Evolutionary conservation across 2,113 vertebrate genomes (phyloP).

Genomic region (Lampris incognitus): DNA sequence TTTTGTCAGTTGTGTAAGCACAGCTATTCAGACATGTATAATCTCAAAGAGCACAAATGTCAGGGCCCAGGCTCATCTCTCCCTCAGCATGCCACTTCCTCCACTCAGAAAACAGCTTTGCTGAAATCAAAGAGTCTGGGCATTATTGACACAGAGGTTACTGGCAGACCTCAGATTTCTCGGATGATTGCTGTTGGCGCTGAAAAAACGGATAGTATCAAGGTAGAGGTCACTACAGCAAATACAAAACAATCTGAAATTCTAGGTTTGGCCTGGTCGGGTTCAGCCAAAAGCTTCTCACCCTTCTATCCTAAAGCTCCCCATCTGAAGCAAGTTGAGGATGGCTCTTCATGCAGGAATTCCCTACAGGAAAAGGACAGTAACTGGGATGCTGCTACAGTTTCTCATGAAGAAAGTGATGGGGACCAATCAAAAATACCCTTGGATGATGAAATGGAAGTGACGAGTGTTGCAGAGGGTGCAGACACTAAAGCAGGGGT

Average conservation of each 20-base stretch:
- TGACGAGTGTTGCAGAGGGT: constrained; percentile 50
- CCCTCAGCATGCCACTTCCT: neutral
- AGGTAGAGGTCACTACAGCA: constrained; percentile 60
- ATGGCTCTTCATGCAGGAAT: constrained; percentile 25
- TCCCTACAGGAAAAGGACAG: constrained; percentile 32
- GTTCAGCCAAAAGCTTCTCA: constrained; percentile 57
- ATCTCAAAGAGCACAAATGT: constrained; percentile 81
- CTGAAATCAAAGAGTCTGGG: constrained; percentile 29
- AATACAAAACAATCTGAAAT: constrained; percentile 29
- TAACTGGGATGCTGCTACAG: constrained; percentile 35
- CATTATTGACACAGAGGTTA: neutral
- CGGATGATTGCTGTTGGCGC: constrained; percentile 72
- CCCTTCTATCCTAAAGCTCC: constrained; percentile 56
- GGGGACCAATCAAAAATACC: constrained; percentile 78
- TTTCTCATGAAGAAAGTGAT: constrained; percentile 28
- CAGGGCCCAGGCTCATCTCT: constrained; percentile 36
- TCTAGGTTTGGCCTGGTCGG: constrained; percentile 47
- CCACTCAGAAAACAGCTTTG: constrained; percentile 24
- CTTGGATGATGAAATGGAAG: constrained; percentile 77
- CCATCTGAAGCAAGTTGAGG: constrained; percentile 20
- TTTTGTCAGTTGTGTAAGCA: constrained; percentile 80
- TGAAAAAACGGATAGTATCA: constrained; percentile 52
- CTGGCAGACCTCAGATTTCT: neutral
- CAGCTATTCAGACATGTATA: constrained; percentile 79
- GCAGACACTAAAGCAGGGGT: constrained; percentile 27